A percentile compares a stretch with the other conserved stretches of the same genome.
Evolutionary conservation across 2,888 invertebrate genomes (phyloP).

Genomic region (Drosophila antonietae): DNA sequence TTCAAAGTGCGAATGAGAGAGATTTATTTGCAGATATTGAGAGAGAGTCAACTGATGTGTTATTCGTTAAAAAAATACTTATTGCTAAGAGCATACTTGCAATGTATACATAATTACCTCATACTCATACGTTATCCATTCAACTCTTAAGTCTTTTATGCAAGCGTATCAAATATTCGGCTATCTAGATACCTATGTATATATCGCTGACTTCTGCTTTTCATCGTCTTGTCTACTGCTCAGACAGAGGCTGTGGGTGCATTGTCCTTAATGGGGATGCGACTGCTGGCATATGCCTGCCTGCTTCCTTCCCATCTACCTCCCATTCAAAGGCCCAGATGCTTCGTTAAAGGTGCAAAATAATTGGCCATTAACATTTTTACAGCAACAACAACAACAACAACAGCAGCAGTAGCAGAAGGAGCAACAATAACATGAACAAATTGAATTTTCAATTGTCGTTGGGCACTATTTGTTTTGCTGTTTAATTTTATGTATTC

Average conservation of each 20-base stretch:
- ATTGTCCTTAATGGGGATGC: conserved; percentile 27
- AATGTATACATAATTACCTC: too few relatives aligned
- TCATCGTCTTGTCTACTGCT: conserved; percentile 22
- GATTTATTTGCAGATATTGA: too few relatives aligned
- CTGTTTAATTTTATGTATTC: conserved; percentile 36
- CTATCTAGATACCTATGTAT: neutral
- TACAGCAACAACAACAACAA: conserved; percentile 34
- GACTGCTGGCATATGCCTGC: conserved; percentile 27
- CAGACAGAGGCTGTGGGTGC: conserved; percentile 25
- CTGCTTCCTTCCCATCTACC: neutral
- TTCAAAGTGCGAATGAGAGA: too few relatives aligned
- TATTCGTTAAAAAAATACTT: too few relatives aligned
- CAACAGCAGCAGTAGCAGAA: conserved; percentile 20
- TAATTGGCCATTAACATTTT: conserved; percentile 68
- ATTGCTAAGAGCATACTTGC: too few relatives aligned
- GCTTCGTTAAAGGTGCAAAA: conserved; percentile 55
- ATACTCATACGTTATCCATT: too few relatives aligned
- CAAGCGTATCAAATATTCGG: neutral
- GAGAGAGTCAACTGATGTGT: too few relatives aligned
- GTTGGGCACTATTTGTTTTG: conserved; percentile 13
- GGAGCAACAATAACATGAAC: neutral
- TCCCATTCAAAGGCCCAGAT: conserved; percentile 27
- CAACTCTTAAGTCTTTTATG: too few relatives aligned
- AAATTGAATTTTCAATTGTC: conserved; percentile 47
- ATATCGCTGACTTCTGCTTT: neutral